These are phyloP conservation scores for Acropora tenuis DNA, from an alignment of 64 coral and sea anemone genomes.

Conservation along the genomic window DNA sequence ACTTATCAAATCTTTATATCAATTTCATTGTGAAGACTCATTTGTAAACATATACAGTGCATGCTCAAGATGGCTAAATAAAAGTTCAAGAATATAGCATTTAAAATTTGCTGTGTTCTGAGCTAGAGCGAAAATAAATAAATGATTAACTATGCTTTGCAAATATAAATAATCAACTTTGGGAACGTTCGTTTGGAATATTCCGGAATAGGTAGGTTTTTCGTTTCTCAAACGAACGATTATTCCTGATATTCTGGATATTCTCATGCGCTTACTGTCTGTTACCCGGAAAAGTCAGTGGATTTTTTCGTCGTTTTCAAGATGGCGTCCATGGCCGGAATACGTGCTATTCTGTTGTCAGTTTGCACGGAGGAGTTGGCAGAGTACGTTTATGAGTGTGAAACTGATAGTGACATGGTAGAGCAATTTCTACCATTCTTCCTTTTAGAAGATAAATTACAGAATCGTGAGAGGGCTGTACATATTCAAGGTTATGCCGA, in stretches of 20 bases:
- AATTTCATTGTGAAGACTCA: slow-evolving; percentile 28
- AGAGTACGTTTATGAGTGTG: too few relatives aligned
- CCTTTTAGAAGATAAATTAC: too few relatives aligned
- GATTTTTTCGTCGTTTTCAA: too few relatives aligned
- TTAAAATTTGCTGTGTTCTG: slow-evolving; percentile 38
- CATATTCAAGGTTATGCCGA: too few relatives aligned
- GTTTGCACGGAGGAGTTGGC: too few relatives aligned
- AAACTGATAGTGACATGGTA: too few relatives aligned
- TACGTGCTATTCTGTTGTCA: too few relatives aligned
- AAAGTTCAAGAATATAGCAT: slow-evolving; percentile 42
- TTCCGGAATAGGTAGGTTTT: slow-evolving; percentile 4
- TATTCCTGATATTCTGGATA: neutral
- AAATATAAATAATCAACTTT: slow-evolving; percentile 25
- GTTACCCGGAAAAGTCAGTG: too few relatives aligned
- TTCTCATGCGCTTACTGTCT: too few relatives aligned
- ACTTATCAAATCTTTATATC: slow-evolving; percentile 18
- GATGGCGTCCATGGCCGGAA: too few relatives aligned
- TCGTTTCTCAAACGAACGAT: neutral
- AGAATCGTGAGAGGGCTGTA: too few relatives aligned
- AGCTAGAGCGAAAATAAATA: slow-evolving; percentile 39
- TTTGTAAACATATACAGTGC: slow-evolving; percentile 22
- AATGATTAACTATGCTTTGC: slow-evolving; percentile 37
- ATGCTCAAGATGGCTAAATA: slow-evolving; percentile 36
- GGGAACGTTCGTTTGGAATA: neutral
- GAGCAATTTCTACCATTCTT: too few relatives aligned